phyloP scores from a whole-genome alignment of 2,888 invertebrate genomes.

The Esperia sulphurella region DNA sequence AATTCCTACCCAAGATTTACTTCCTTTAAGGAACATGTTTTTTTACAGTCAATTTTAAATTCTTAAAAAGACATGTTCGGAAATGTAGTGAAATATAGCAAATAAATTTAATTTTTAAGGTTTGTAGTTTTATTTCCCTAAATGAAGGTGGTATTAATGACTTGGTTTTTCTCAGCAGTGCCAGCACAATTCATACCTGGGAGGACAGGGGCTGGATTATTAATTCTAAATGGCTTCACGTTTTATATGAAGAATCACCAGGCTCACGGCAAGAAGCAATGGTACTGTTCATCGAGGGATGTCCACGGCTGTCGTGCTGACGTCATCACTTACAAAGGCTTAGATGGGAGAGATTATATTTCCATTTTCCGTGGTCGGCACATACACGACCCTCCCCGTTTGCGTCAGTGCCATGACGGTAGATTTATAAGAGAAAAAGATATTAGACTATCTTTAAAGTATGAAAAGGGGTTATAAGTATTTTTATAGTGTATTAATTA shows the following conservation, averaged over 20 bases:
- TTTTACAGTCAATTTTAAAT: constrained; percentile 18
- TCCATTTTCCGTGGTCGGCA: constrained; percentile 69
- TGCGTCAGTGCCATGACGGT: constrained; percentile 66
- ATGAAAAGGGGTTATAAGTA: constrained; percentile 18
- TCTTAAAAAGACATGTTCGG: constrained; percentile 22
- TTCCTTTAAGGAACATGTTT: constrained; percentile 15
- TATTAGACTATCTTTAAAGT: constrained; percentile 38
- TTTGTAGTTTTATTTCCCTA: constrained; percentile 19
- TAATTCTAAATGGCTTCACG: constrained; percentile 68
- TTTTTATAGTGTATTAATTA: constrained; percentile 25
- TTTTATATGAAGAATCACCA: constrained; percentile 75
- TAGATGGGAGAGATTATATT: constrained; percentile 65
- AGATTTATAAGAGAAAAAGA: constrained; percentile 69
- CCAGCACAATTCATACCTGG: constrained; percentile 71
- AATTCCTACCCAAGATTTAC: constrained; percentile 19
- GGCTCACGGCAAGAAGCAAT: constrained; percentile 71
- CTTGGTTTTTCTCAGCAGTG: constrained; percentile 57
- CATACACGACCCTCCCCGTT: constrained; percentile 64
- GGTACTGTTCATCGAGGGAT: constrained; percentile 72
- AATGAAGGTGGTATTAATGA: constrained; percentile 13
- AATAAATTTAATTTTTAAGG: constrained; percentile 2
- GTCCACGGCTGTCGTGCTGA: constrained; percentile 69
- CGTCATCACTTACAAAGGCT: constrained; percentile 67
- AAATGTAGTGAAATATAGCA: constrained; percentile 20
- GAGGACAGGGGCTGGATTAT: constrained; percentile 62